Conservation (phyloP, 2,888 invertebrate genomes). For the Uropetala carovei region DNA sequence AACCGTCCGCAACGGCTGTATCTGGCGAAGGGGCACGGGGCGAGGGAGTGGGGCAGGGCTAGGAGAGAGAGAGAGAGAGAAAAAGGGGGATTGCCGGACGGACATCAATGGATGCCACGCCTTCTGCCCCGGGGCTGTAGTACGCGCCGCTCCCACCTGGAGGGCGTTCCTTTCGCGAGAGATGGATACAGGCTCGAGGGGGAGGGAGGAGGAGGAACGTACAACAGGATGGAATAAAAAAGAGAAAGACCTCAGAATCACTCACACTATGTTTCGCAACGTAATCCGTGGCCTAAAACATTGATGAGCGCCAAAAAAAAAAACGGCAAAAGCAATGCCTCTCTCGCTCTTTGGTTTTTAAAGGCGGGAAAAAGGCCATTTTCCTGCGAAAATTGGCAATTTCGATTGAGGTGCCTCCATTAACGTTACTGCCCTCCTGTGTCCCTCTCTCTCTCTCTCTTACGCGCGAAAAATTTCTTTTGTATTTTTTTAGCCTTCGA, state of each 20-base stretch:
- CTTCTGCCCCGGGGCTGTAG: neutral
- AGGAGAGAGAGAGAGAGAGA: neutral
- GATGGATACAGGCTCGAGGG: neutral
- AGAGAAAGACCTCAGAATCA: neutral
- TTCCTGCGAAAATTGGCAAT: too few relatives aligned
- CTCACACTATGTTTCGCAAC: too few relatives aligned
- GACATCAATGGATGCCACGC: slow-evolving; percentile 17
- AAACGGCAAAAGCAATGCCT: too few relatives aligned
- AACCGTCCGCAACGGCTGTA: neutral
- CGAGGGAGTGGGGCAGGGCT: neutral
- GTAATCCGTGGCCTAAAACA: too few relatives aligned
- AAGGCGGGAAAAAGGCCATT: too few relatives aligned
- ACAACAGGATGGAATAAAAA: slow-evolving; percentile 11
- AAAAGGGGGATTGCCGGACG: neutral
- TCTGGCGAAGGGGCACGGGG: neutral
- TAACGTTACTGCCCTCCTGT: too few relatives aligned
- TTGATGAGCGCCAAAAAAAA: too few relatives aligned
- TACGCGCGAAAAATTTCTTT: too few relatives aligned
- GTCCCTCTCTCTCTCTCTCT: too few relatives aligned
- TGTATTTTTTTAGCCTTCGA: too few relatives aligned
- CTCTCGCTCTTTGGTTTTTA: too few relatives aligned
- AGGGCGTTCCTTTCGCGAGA: slow-evolving; percentile 28
- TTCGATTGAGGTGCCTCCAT: too few relatives aligned
- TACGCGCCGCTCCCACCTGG: neutral
- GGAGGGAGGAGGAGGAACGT: neutral